Conservation (phyloP, 2,888 invertebrate species). For the Orgyia antiqua region DNA sequence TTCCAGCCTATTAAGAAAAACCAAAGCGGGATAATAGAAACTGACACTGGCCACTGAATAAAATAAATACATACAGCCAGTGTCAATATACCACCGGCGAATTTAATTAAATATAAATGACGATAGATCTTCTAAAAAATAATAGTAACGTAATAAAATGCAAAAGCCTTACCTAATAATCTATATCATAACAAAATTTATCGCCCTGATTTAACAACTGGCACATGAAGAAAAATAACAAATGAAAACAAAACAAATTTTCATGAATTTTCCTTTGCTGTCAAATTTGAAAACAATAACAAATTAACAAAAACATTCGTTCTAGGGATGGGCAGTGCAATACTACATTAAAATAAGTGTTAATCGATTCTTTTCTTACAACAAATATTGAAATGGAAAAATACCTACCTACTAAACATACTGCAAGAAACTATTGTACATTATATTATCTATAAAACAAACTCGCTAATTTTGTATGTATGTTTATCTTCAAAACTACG, state of each 20-base stretch:
- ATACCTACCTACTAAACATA: too few species aligned
- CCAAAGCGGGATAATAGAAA: conserved; percentile 27
- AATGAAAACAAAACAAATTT: conserved; percentile 32
- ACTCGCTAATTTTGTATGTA: too few species aligned
- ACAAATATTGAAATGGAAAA: too few species aligned
- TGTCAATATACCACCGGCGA: conserved; percentile 15
- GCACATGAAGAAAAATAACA: conserved; percentile 57
- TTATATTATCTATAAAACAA: too few species aligned
- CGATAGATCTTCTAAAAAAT: conserved; percentile 18
- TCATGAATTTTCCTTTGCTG: background rate
- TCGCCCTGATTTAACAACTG: conserved; percentile 45
- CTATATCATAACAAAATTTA: conserved; percentile 28
- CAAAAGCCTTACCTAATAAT: conserved; percentile 34
- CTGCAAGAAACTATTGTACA: too few species aligned
- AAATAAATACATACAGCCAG: conserved; percentile 38
- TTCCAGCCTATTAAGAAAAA: conserved; percentile 42
- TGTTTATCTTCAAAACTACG: too few species aligned
- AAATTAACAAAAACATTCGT: too few species aligned
- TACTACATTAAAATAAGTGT: too few species aligned
- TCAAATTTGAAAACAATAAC: too few species aligned
- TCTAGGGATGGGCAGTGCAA: too few species aligned
- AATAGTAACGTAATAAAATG: conserved; percentile 7
- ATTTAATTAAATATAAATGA: conserved; percentile 10
- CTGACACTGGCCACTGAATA: conserved; percentile 43
- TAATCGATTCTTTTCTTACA: too few species aligned